Conservation (phyloP, 1,140 invertebrate species). For the Brachionus asplanchnoidis region DNA sequence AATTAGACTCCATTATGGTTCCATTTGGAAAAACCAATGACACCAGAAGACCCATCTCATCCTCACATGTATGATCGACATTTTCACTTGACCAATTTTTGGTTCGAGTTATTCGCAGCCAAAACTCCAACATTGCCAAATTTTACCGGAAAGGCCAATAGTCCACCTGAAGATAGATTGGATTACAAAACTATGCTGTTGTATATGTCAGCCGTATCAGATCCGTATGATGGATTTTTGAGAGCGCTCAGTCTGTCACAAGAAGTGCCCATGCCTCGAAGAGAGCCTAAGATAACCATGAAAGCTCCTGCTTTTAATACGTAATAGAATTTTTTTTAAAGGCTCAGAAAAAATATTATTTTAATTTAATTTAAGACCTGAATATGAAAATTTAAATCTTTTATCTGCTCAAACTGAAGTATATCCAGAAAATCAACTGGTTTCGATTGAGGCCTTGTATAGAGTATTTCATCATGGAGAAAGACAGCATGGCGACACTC, state of each 20-base stretch:
- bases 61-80: constrained; percentile 46
- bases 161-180: neutral
- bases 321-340: neutral
- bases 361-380: neutral
- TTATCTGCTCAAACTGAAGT: constrained; percentile 48
- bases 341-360: neutral
- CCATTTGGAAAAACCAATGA: constrained; percentile 36
- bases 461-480: constrained; percentile 54
- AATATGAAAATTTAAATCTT: constrained; percentile 28
- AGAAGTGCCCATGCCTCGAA: constrained; percentile 47
- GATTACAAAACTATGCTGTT: constrained; percentile 43
- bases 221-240: constrained; percentile 53
- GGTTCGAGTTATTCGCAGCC: constrained; percentile 54
- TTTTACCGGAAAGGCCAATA: neutral
- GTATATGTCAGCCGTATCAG: constrained; percentile 51
- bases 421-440: constrained; percentile 49
- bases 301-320: constrained; percentile 15
- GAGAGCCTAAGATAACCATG: neutral
- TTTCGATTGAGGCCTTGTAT: constrained; percentile 51
- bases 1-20: constrained; percentile 53
- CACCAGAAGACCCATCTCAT: constrained; percentile 28
- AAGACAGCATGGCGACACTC: constrained; percentile 51
- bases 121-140: constrained; percentile 16
- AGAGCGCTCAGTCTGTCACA: constrained; percentile 52
- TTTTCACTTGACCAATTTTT: constrained; percentile 46